Base-by-base conservation (phyloP, 2,113 vertebrate genomes). In the Pseudorhombus dupliciocellatus region DNA sequence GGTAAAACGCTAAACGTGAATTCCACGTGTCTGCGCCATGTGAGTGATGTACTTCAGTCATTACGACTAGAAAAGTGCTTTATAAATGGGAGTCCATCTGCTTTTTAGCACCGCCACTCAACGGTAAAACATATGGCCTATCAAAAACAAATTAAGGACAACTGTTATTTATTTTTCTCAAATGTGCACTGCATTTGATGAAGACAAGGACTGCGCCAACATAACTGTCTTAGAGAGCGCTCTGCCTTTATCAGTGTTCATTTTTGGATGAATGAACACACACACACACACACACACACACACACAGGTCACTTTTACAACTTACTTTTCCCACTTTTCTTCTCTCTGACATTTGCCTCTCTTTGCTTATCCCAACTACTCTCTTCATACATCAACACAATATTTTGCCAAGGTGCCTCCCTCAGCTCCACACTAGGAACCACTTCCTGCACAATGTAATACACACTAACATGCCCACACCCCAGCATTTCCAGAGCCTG, bases 381-480 rank as follows among this genome's bases (percentile, higher is more conserved):
- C 52, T 70, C 53, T 70, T 64, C 30, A 57, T 68, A 69, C 66
- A 30, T 51, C 24, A 62, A 20, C 50, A 51, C 18, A 22, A 42
- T 42, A 54, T 50, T 62, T 61, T 67, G 69, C 63, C 69, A 73
- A 40, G 76, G 69, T 78, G 14, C 57, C 53, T 52, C 31, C 70
- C 40, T 34, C 25, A 71, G 48, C 22, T 54, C 14, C 28, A 7
- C 34, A 25, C 28, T 24, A 50, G 48, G 15, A 75, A 57, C 76
- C 52, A 57, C 42, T 61, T 66, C 51, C 56, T 67, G 56, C 30
- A 20, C 59, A 60, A 7, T 51, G 15, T 25, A 57, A 5, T 26
- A 34, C 10, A 30, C 25, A 48, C 6, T 8, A 14, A 66, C 22
- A 65, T 11, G 12, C 48, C 31, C 60, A 14, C 21, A 44, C 22